Conservation (phyloP, 2,888 invertebrate genomes). For the Eupithecia exiguata region DNA sequence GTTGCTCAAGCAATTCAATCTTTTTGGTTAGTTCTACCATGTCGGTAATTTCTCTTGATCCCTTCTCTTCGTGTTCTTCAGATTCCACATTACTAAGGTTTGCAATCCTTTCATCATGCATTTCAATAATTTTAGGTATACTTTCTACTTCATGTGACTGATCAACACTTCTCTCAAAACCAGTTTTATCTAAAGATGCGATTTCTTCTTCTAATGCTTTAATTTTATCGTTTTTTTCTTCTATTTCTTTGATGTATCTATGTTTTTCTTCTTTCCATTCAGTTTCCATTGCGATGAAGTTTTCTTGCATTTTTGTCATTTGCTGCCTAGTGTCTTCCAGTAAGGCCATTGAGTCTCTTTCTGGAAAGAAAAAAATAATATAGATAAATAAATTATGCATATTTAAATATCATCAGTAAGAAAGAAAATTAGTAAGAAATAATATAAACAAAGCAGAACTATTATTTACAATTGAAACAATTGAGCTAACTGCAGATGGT, state of each 20-base stretch:
- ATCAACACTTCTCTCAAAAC: constrained; percentile 80
- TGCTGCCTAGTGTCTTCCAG: constrained; percentile 91
- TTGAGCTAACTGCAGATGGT: no score
- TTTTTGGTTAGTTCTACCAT: constrained; percentile 77
- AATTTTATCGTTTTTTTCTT: constrained; percentile 83
- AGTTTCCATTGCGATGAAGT: constrained; percentile 87
- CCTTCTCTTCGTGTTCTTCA: constrained; percentile 84
- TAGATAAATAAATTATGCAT: background rate
- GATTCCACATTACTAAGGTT: constrained; percentile 55
- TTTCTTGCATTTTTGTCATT: constrained; percentile 91
- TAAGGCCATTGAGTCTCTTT: constrained; percentile 88
- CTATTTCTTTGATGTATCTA: constrained; percentile 80
- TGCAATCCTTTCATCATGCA: constrained; percentile 66
- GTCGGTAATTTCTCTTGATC: constrained; percentile 76
- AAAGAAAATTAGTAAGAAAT: no score
- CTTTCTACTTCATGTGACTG: constrained; percentile 81
- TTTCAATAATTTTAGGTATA: constrained; percentile 72
- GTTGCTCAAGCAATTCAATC: constrained; percentile 79
- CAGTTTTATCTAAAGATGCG: constrained; percentile 75
- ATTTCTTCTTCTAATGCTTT: constrained; percentile 83
- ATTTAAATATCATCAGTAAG: background rate
- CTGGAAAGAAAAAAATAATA: constrained; percentile 55
- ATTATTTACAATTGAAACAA: no score
- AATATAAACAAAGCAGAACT: no score
- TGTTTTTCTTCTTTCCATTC: constrained; percentile 88